phyloP scores from a whole-genome alignment of 2,888 invertebrate genomes.

The Acleris sparsana region DNA sequence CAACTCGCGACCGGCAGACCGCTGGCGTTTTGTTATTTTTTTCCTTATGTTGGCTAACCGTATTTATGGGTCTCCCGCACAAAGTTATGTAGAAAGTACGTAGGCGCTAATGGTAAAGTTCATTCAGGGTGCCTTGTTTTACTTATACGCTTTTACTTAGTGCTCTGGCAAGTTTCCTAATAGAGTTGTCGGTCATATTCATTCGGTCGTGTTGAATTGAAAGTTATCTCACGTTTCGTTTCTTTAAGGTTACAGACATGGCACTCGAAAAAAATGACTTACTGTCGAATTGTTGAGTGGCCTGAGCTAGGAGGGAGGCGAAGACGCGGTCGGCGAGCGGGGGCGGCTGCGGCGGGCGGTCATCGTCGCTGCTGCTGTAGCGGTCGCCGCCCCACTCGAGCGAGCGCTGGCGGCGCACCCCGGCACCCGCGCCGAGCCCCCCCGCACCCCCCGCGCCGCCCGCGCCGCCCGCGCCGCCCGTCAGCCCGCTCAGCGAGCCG shows the following conservation, averaged over 20 bases:
- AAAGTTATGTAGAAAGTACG: not conserved
- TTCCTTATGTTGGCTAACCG: slow-evolving; percentile 38
- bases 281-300: slow-evolving; percentile 81
- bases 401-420: slow-evolving; percentile 81
- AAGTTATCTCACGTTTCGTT: slow-evolving; percentile 8
- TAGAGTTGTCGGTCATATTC: too few relatives aligned
- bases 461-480: slow-evolving; percentile 61
- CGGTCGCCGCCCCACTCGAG: slow-evolving; percentile 83
- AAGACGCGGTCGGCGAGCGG: slow-evolving; percentile 79
- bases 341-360: slow-evolving; percentile 77
- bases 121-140: not conserved
- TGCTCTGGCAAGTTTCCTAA: slow-evolving; percentile 11
- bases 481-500: slow-evolving; percentile 74
- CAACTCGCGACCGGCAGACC: slow-evolving; percentile 41
- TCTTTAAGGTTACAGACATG: not conserved
- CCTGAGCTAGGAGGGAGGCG: slow-evolving; percentile 81
- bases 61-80: slow-evolving; percentile 4
- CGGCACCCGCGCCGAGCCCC: slow-evolving; percentile 48
- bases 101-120: slow-evolving; percentile 8
- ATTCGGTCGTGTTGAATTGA: not conserved
- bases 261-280: slow-evolving; percentile 44
- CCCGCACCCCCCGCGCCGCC: slow-evolving; percentile 56
- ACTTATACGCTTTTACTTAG: not conserved
- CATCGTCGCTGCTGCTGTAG: slow-evolving; percentile 83
- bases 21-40: slow-evolving; percentile 39